A percentile compares a stretch with the other conserved stretches of the same genome.
These are phyloP conservation scores for Elysia crispata DNA, from an alignment of 2,888 invertebrate species.

Conservation along the genomic window DNA sequence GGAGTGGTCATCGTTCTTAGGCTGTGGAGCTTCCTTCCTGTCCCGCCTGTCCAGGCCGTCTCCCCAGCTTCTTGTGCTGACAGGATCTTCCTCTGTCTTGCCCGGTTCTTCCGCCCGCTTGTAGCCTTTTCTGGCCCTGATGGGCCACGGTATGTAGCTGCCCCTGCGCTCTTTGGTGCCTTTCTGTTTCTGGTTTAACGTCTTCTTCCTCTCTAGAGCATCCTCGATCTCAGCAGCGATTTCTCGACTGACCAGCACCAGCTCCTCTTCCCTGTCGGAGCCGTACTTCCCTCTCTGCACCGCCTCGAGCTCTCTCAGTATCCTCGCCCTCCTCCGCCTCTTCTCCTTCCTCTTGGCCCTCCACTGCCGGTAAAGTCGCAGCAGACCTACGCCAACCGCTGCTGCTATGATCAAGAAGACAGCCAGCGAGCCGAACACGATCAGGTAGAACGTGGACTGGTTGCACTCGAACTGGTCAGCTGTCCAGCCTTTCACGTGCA, in stretches of 20 bases:
- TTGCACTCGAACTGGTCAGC: constrained; percentile 67
- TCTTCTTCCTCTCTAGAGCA: constrained; percentile 32
- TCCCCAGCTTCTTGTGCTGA: no score
- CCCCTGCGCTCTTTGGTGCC: not conserved
- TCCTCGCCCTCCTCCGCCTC: not conserved
- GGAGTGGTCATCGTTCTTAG: not conserved
- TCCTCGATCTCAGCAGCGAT: constrained; percentile 42
- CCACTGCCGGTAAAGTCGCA: constrained; percentile 52
- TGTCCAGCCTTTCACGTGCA: constrained; percentile 61
- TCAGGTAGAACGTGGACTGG: constrained; percentile 59
- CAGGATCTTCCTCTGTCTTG: not conserved
- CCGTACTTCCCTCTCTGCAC: not conserved
- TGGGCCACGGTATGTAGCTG: not conserved
- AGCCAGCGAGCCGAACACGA: constrained; percentile 62
- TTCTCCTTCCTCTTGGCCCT: not conserved
- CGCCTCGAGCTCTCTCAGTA: not conserved
- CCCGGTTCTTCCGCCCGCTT: not conserved
- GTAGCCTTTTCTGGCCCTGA: not conserved
- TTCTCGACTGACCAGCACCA: constrained; percentile 24
- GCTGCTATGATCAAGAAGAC: constrained; percentile 58
- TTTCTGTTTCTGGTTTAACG: not conserved
- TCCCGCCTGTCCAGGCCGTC: not conserved
- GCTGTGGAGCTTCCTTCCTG: not conserved
- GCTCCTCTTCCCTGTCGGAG: not conserved
- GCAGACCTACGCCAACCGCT: constrained; percentile 55